Evolutionary conservation across 2,888 invertebrate genomes (phyloP).

Genomic region (Ischnus inquisitorius): DNA sequence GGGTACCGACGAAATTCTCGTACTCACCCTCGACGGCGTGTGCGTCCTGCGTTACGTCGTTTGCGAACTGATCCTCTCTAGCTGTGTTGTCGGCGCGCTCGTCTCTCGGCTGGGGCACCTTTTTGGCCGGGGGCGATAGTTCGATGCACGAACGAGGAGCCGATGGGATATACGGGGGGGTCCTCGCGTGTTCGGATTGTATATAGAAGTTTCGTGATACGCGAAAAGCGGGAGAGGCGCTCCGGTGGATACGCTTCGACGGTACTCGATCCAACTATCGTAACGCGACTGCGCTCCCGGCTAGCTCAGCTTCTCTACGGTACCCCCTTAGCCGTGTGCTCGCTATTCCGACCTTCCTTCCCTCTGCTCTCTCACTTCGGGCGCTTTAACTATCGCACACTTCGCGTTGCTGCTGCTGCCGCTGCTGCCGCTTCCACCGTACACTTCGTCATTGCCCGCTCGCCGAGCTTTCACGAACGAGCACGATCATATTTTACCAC

Average conservation of each 20-base stretch:
- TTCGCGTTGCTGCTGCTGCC: conserved; percentile 14
- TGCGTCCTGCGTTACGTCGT: conserved; percentile 36
- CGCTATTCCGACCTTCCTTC: conserved; percentile 58
- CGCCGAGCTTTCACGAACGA: conserved; percentile 38
- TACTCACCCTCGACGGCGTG: conserved; percentile 39
- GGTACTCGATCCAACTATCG: conserved; percentile 73
- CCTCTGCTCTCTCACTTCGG: conserved; percentile 52
- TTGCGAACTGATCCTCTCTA: conserved; percentile 55
- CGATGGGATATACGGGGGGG: conserved; percentile 27
- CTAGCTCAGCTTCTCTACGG: conserved; percentile 61
- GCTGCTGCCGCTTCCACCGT: conserved; percentile 41
- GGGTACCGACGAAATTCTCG: neutral
- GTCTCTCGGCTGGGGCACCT: conserved; percentile 53
- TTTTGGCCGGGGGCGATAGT: conserved; percentile 64
- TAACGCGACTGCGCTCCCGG: conserved; percentile 76
- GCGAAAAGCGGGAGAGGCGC: conserved; percentile 69
- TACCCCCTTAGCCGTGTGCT: conserved; percentile 52
- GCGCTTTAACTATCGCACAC: conserved; percentile 22
- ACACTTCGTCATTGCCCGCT: conserved; percentile 3
- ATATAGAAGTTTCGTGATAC: conserved; percentile 60
- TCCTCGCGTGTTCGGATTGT: conserved; percentile 3
- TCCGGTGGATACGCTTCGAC: conserved; percentile 71
- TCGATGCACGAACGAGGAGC: conserved; percentile 62
- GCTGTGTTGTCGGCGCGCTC: conserved; percentile 26
- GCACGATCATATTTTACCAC: conserved; percentile 35